Conservation (phyloP, 2,888 invertebrate genomes). For the Ectemnius continuus region DNA sequence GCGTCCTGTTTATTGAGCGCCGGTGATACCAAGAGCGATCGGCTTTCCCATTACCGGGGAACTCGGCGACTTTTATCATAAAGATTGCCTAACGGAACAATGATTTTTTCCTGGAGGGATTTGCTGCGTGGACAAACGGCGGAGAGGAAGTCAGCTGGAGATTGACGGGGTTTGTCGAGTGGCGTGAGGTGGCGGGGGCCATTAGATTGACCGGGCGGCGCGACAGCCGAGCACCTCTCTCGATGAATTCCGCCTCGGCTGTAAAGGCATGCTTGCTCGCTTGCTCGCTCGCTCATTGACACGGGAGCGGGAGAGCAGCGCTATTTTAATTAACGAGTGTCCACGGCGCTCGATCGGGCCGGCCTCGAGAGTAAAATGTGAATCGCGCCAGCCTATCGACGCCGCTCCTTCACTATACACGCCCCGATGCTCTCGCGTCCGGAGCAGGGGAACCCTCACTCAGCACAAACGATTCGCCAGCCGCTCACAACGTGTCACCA, state of each 20-base stretch:
- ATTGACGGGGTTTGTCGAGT: slow-evolving; percentile 59
- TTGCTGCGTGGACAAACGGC: slow-evolving; percentile 16
- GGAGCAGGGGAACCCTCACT: no score
- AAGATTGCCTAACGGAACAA: slow-evolving; percentile 50
- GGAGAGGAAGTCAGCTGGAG: slow-evolving; percentile 29
- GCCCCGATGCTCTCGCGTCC: no score
- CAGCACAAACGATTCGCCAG: no score
- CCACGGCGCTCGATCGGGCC: slow-evolving; percentile 28
- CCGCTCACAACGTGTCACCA: no score
- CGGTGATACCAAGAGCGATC: no score
- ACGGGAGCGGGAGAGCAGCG: slow-evolving; percentile 69
- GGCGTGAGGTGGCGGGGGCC: slow-evolving; percentile 53
- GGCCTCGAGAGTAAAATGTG: slow-evolving; percentile 41
- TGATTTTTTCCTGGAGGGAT: slow-evolving; percentile 28
- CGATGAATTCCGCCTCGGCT: slow-evolving; percentile 70
- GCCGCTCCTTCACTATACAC: neutral
- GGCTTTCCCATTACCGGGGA: no score
- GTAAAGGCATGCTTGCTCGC: slow-evolving; percentile 57
- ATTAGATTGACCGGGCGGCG: slow-evolving; percentile 54
- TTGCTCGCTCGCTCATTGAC: slow-evolving; percentile 63
- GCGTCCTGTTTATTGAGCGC: no score
- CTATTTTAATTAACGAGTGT: slow-evolving; percentile 74
- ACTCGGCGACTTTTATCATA: slow-evolving; percentile 35
- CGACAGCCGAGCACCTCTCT: slow-evolving; percentile 60
- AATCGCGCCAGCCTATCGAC: slow-evolving; percentile 12